Percentiles rank a stretch among this genome's conserved stretches.
phyloP scores from a whole-genome alignment of 2,113 vertebrate species.

The Neopipo cinnamomea region DNA sequence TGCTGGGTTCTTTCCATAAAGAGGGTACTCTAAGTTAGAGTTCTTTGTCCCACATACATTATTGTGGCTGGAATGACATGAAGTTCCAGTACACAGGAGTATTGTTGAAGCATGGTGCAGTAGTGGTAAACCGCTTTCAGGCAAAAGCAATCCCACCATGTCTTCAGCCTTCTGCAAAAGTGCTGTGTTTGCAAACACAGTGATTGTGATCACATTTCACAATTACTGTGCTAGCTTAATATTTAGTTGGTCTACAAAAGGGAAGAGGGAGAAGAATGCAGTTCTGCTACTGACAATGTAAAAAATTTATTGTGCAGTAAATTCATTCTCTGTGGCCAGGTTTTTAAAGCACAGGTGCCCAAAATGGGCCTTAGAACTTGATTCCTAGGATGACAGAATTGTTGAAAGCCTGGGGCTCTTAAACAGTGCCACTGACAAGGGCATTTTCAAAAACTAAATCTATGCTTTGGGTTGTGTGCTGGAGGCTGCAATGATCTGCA shows the following conservation, averaged over 20 bases:
- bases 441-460: background rate
- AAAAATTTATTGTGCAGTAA: background rate
- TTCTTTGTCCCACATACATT: background rate
- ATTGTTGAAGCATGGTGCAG: background rate
- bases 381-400: background rate
- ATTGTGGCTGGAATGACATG: background rate
- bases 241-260: background rate
- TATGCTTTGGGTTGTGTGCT: background rate
- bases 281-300: fast-evolving
- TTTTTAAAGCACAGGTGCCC: background rate
- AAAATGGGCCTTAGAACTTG: background rate
- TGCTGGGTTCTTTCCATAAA: background rate
- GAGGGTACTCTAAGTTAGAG: background rate
- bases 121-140: background rate
- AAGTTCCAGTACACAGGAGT: background rate
- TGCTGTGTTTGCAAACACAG: background rate
- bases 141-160: background rate
- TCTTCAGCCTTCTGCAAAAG: background rate
- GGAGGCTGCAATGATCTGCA: background rate
- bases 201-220: background rate
- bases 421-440: background rate
- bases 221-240: background rate
- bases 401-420: background rate
- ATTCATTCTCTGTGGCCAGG: background rate
- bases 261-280: background rate